Percentiles rank a stretch among this genome's conserved stretches.
phyloP scores from a whole-genome alignment of 2,888 invertebrate species.

The Nysson spinosus region DNA sequence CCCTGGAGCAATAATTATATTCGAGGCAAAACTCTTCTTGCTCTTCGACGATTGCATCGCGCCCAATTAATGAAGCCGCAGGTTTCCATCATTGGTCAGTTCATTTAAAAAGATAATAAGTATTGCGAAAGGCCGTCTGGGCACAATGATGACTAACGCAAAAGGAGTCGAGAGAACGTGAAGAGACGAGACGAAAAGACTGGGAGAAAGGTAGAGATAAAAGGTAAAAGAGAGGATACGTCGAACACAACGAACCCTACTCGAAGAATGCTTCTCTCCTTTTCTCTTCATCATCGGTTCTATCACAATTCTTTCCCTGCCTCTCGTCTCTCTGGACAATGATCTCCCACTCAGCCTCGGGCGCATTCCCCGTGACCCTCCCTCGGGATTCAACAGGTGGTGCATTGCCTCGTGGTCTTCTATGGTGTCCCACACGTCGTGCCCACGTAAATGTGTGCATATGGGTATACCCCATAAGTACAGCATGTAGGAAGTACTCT shows the following conservation, averaged over 20 bases:
- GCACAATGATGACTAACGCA: constrained; percentile 48
- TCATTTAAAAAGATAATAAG: constrained; percentile 54
- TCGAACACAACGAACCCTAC: constrained; percentile 35
- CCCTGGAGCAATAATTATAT: no score
- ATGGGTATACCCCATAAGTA: constrained; percentile 52
- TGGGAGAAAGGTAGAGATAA: constrained; percentile 33
- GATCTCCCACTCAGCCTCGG: constrained; percentile 29
- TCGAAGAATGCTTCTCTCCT: constrained; percentile 28
- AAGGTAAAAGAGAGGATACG: constrained; percentile 46
- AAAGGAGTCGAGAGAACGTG: constrained; percentile 31
- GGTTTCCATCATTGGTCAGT: constrained; percentile 30
- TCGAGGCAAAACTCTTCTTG: constrained; percentile 20
- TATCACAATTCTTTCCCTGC: constrained; percentile 14
- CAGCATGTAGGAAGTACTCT: constrained; percentile 74
- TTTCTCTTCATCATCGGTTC: constrained; percentile 3
- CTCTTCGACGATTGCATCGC: constrained; percentile 39
- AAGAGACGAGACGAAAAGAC: constrained; percentile 30
- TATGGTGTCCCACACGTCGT: constrained; percentile 55
- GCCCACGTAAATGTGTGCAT: constrained; percentile 55
- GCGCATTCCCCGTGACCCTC: constrained; percentile 44
- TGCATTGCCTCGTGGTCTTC: constrained; percentile 56
- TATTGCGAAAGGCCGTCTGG: constrained; percentile 46
- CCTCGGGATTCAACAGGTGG: constrained; percentile 68
- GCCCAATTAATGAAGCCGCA: constrained; percentile 39
- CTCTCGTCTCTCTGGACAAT: constrained; percentile 22